A percentile compares a stretch with the other conserved stretches of the same genome.
phyloP scores from a whole-genome alignment of 2,888 invertebrate species.

The Fragum sueziense region DNA sequence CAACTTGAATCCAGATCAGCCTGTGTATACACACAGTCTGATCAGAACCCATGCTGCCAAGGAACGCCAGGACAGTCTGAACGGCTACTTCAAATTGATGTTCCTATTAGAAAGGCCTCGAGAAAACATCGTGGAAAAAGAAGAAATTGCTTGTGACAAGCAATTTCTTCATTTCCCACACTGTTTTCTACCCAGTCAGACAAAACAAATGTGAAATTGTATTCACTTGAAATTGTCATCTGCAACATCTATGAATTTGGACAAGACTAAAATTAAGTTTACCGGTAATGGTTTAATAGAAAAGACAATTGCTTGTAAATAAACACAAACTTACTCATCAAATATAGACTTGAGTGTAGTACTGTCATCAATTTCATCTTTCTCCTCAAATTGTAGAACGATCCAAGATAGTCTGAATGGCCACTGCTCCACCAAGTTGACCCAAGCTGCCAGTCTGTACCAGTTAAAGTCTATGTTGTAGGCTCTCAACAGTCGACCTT shows the following conservation, averaged over 20 bases:
- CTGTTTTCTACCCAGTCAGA: background rate
- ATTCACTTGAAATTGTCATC: no score
- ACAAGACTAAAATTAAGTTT: background rate
- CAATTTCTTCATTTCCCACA: background rate
- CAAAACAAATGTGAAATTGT: no score
- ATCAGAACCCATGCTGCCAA: no score
- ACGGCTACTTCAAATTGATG: no score
- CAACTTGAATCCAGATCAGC: no score
- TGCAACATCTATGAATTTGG: no score
- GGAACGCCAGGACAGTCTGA: no score
- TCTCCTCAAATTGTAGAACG: constrained; percentile 95
- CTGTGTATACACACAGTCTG: no score
- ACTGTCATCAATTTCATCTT: constrained; percentile 90
- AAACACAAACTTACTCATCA: constrained; percentile 94
- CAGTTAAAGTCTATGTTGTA: constrained; percentile 99
- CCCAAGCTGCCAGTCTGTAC: constrained; percentile 99
- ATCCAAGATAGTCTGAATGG: constrained; percentile 99
- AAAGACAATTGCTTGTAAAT: no score
- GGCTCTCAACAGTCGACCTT: constrained; percentile 97
- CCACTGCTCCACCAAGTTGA: constrained; percentile 99
- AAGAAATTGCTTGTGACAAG: background rate
- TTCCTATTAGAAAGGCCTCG: no score
- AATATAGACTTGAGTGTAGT: constrained; percentile 94
- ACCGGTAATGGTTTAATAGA: no score
- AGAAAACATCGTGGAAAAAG: no score